Percentiles rank a stretch among this genome's conserved stretches.
phyloP scores from a whole-genome alignment of 2,888 invertebrate species.

The Phymatocera aterrima region DNA sequence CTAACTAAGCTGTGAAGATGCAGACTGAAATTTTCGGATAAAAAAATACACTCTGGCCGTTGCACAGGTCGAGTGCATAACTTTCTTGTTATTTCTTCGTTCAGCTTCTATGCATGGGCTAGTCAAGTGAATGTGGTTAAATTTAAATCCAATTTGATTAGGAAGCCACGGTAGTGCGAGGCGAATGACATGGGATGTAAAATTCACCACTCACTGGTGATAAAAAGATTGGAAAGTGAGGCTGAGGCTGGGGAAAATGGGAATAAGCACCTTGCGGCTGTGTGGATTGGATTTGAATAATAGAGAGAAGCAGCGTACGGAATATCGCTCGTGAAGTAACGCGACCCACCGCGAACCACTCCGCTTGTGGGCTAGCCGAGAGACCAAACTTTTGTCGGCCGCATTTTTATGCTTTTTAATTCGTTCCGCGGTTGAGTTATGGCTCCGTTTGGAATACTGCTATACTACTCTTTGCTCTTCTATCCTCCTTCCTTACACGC shows the following conservation, averaged over 20 bases:
- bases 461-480: neutral
- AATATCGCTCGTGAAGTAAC: neutral
- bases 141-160: neutral
- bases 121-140: neutral
- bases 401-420: conserved; percentile 68
- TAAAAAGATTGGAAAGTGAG: conserved; percentile 45
- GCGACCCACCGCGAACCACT: conserved; percentile 27
- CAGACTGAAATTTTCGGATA: neutral
- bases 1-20: neutral
- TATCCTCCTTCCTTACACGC: neutral
- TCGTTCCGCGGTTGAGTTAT: conserved; percentile 65
- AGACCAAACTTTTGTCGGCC: conserved; percentile 57
- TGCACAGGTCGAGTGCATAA: neutral
- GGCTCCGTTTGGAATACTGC: conserved; percentile 53
- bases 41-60: too few relatives aligned
- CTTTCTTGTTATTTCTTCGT: neutral
- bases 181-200: conserved; percentile 22
- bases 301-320: conserved; percentile 53
- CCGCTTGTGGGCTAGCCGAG: conserved; percentile 57
- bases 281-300: conserved; percentile 70
- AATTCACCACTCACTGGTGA: conserved; percentile 29
- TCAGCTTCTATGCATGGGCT: neutral
- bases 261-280: conserved; percentile 57
- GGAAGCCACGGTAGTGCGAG: neutral
- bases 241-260: conserved; percentile 27